phyloP scores from a whole-genome alignment of 2,888 invertebrate species.

The Lasioglossum villosulum region DNA sequence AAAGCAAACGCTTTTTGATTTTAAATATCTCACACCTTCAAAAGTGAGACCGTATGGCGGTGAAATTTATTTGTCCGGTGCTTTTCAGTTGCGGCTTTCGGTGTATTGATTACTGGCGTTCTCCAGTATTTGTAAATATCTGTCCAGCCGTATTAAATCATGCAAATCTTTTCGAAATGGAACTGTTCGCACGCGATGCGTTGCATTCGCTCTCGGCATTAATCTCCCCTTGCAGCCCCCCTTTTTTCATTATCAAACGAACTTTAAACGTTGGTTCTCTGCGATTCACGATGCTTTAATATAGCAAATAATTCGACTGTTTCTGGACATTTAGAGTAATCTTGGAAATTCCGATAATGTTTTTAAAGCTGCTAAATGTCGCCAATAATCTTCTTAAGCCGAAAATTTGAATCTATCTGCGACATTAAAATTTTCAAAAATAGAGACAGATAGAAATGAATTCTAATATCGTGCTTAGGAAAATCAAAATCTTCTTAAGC shows the following conservation, averaged over 20 bases:
- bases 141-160: not conserved
- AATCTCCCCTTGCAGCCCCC: not conserved
- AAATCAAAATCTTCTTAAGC: not conserved
- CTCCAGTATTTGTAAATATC: slow-evolving; percentile 20
- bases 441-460: no score
- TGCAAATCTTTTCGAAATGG: not conserved
- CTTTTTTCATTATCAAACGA: not conserved
- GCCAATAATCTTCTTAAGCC: not conserved
- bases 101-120: slow-evolving; percentile 22
- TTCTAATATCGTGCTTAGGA: no score
- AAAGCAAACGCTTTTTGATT: slow-evolving; percentile 38
- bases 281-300: not conserved
- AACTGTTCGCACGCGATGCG: not conserved
- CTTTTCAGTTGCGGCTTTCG: slow-evolving; percentile 8
- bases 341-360: not conserved
- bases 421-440: not conserved
- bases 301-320: not conserved
- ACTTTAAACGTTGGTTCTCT: not conserved
- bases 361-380: not conserved
- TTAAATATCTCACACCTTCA: slow-evolving; percentile 36
- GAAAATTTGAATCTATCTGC: not conserved
- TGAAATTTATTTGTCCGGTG: slow-evolving; percentile 30
- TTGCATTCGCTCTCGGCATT: not conserved
- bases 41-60: slow-evolving; percentile 15
- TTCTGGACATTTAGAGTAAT: not conserved